Base-by-base conservation (phyloP, 2,888 invertebrate species). In the Geotrupes spiniger region DNA sequence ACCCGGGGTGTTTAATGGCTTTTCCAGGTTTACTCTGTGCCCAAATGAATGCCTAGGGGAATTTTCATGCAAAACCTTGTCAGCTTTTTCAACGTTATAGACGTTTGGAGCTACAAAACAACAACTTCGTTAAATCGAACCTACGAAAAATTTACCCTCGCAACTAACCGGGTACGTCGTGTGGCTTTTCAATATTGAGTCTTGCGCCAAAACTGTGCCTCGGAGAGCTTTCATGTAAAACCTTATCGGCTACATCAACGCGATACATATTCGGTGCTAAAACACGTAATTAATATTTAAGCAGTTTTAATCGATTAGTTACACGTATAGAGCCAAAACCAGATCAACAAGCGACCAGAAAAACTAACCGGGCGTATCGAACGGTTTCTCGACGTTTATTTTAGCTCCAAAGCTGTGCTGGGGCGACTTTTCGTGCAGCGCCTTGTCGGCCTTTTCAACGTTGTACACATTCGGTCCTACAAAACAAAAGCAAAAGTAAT, bases 41-140 rank as follows among this genome's bases (percentile, higher is more conserved):
- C 82, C 81, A 60, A 87, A 83, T 37, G 78, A 77, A 62, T 79
- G 85, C 12, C 77, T 71, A 9, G 85, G 85, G 3, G 79, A 75
- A 53, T 76, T 73, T 60, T 82, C 81, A 26, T 76, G 64, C 31
- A 76, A 64, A 17, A 77, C 60, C 64, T 79, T 80, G 52, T 83
- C 83, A 8, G 69, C 79, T 82, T 25, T 78, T 72, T 52, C 80
- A 77, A 45, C 85, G 1, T 41, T 49, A 29, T 49, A 49, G 25
- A 41, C 49, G 36, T 49, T 49, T 40, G 49, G 49, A 16, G 40
- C 44, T 49, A 45, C 14, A 37, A 42, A 37, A 17, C 4, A 31
- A 31, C n/a, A n/a, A n/a, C n/a, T 14, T 27, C 28, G 28, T 48
- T 39, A 47, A n/a, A 11, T 17, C 38, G 14, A 39, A n/a, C 11